phyloP scores from a whole-genome alignment of 2,113 vertebrate species.

The Micronycteris hirsuta region DNA sequence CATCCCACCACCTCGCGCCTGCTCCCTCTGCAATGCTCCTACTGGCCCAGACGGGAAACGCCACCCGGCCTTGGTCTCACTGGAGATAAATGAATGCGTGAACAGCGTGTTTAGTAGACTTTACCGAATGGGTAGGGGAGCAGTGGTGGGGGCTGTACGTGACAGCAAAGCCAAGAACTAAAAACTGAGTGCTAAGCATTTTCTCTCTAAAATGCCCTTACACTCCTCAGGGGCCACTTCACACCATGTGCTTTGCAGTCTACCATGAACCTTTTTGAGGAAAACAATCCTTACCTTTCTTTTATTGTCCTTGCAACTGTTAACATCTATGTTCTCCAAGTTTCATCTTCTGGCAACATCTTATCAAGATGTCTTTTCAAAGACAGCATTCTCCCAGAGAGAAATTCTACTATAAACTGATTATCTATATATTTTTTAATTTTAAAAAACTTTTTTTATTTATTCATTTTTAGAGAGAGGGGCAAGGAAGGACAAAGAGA shows the following conservation, averaged over 20 bases:
- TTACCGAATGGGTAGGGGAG: not conserved
- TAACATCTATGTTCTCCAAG: not conserved
- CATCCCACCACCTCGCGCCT: not conserved
- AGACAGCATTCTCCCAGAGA: not conserved
- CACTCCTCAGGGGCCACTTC: not conserved
- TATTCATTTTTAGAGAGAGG: no score
- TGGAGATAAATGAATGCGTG: not conserved
- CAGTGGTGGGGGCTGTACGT: not conserved
- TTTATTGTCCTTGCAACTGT: not conserved
- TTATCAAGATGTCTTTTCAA: not conserved
- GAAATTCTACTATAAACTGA: not conserved
- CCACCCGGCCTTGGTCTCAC: not conserved
- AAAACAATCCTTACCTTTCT: not conserved
- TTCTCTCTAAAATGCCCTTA: not conserved
- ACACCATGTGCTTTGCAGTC: not conserved
- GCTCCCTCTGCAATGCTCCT: no score
- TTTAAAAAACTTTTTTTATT: no score
- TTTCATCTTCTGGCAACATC: not conserved
- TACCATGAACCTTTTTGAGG: not conserved
- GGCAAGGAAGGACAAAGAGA: no score
- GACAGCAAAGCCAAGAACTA: not conserved
- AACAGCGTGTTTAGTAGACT: not conserved
- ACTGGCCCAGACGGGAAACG: not conserved
- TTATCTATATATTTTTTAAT: not conserved
- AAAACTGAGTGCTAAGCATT: not conserved